Conservation (phyloP, 2,797 vertebrate species). For the Monodelphis domestica region DNA sequence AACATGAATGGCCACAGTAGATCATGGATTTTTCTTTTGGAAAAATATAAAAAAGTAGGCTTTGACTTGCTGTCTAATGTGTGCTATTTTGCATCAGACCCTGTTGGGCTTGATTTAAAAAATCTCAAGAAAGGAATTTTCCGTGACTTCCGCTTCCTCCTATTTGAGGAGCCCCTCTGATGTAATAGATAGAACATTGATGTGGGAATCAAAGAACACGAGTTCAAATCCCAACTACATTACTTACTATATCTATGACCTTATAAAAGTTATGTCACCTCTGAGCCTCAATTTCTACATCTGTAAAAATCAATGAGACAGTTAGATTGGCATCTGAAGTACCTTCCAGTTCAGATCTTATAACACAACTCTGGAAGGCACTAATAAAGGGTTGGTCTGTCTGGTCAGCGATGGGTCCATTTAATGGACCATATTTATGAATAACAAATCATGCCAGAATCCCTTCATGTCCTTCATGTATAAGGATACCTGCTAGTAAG, state of each 20-base stretch:
- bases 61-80: not conserved
- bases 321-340: not conserved
- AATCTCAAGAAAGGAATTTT: not conserved
- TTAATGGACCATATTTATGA: not conserved
- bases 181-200: not conserved
- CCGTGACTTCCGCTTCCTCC: not conserved
- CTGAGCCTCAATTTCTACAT: not conserved
- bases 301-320: not conserved
- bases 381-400: not conserved
- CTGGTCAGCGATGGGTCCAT: not conserved
- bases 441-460: not conserved
- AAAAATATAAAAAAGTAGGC: not conserved
- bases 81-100: not conserved
- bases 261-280: not conserved
- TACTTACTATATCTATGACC: not conserved
- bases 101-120: not conserved
- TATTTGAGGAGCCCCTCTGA: no score
- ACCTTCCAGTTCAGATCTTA: not conserved
- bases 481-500: not conserved
- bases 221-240: not conserved
- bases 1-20: not conserved
- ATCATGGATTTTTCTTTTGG: not conserved
- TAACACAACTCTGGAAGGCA: not conserved
- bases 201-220: not conserved
- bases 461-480: not conserved